These are phyloP conservation scores for Rafetus swinhoei DNA, from an alignment of 2,113 vertebrate species.

Conservation along the genomic window DNA sequence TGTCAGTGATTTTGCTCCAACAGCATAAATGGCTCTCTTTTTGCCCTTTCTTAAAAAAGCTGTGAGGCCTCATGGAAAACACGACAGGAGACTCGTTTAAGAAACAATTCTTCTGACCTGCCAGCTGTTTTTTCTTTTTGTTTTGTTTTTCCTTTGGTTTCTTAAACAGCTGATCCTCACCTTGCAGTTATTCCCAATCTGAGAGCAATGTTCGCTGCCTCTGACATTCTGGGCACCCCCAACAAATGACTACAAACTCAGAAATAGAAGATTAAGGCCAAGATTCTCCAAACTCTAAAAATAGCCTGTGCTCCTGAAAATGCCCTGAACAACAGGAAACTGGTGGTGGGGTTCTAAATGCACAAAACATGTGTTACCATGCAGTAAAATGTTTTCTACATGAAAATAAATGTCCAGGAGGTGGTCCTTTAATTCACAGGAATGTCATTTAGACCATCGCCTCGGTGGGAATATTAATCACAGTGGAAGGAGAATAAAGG, in stretches of 20 bases:
- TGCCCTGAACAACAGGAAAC: neutral
- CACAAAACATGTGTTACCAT: neutral
- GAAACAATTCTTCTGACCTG: slow-evolving; percentile 1
- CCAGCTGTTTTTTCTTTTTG: neutral
- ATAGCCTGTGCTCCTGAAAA: neutral
- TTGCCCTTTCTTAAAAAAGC: neutral
- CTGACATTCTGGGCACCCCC: neutral
- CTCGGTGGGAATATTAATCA: neutral
- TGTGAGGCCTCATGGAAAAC: neutral
- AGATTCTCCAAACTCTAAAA: slow-evolving; percentile 25
- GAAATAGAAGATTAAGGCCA: slow-evolving; percentile 31
- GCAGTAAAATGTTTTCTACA: neutral
- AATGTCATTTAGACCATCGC: neutral
- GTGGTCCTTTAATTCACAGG: neutral
- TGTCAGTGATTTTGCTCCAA: neutral
- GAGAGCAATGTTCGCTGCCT: slow-evolving; percentile 22
- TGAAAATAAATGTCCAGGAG: neutral
- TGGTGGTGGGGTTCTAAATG: neutral
- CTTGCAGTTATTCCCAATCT: slow-evolving; percentile 1
- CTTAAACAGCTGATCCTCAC: slow-evolving; percentile 14
- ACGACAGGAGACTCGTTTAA: neutral
- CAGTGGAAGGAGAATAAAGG: neutral
- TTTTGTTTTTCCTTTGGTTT: neutral
- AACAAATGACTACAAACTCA: slow-evolving; percentile 17
- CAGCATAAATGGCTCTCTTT: neutral